These are phyloP conservation scores for Drosophila algonquin DNA, from an alignment of 2,888 invertebrate genomes.

Conservation along the genomic window DNA sequence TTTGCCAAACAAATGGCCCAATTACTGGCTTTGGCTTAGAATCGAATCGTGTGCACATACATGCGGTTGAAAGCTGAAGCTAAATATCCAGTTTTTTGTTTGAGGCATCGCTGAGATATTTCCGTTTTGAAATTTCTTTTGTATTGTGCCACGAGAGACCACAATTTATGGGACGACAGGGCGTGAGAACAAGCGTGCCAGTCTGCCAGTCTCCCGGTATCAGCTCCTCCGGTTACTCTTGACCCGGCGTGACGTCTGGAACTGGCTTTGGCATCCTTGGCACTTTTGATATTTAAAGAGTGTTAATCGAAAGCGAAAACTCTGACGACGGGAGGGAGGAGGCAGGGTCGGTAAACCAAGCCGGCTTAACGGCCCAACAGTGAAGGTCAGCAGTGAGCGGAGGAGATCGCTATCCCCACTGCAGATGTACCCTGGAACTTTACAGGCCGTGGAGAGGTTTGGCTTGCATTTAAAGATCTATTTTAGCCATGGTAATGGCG, in stretches of 20 bases:
- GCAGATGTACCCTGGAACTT: background rate
- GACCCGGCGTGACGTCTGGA: background rate
- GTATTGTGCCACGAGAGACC: constrained; percentile 4
- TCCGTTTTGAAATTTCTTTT: constrained; percentile 48
- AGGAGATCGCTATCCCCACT: background rate
- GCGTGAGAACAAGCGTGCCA: constrained; percentile 39
- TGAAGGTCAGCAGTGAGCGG: constrained; percentile 29
- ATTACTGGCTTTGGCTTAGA: constrained; percentile 54
- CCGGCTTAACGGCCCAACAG: constrained; percentile 5
- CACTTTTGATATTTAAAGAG: constrained; percentile 38
- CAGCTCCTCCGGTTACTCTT: background rate
- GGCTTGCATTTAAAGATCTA: background rate
- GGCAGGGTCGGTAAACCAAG: constrained; percentile 4
- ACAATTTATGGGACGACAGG: constrained; percentile 33
- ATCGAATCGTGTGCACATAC: constrained; percentile 23
- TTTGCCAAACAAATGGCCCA: constrained; percentile 47
- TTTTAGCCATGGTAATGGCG: background rate
- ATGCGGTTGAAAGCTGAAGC: background rate
- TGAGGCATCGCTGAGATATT: constrained; percentile 34
- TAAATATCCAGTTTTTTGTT: constrained; percentile 25
- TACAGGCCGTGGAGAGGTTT: background rate
- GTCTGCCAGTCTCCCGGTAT: background rate
- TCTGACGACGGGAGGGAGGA: background rate
- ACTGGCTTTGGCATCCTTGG: constrained; percentile 26
- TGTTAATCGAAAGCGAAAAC: constrained; percentile 32